phyloP scores from a whole-genome alignment of 1,140 invertebrate genomes.

The Drosophila ananassae region DNA sequence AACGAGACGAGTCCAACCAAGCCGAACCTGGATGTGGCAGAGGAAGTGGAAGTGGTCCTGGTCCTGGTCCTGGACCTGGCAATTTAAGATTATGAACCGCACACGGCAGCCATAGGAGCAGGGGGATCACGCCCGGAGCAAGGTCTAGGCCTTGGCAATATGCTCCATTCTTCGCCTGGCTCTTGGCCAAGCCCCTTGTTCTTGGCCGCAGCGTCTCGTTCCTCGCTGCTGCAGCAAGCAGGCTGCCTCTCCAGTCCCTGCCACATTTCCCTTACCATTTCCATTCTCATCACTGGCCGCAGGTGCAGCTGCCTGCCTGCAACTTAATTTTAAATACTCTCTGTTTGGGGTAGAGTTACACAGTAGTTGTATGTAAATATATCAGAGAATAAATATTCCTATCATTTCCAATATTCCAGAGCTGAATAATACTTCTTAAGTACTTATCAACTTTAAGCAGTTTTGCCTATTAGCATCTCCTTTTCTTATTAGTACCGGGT shows the following conservation, averaged over 20 bases:
- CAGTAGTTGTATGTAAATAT: too few relatives aligned
- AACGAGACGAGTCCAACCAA: slow-evolving; percentile 11
- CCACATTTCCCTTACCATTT: not conserved
- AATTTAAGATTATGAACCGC: slow-evolving; percentile 81
- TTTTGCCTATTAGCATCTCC: too few relatives aligned
- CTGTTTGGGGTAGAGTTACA: not conserved
- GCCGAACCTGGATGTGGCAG: slow-evolving; percentile 6
- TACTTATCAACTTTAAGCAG: too few relatives aligned
- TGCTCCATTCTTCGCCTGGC: slow-evolving; percentile 57
- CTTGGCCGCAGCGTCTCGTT: not conserved
- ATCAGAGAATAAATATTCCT: too few relatives aligned
- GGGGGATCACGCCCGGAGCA: slow-evolving; percentile 25
- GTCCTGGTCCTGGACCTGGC: slow-evolving; percentile 37
- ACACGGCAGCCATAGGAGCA: slow-evolving; percentile 45
- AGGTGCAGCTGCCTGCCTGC: not conserved
- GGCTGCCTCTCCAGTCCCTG: not conserved
- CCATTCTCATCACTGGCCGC: not conserved
- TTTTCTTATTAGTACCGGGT: too few relatives aligned
- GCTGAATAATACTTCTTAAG: too few relatives aligned
- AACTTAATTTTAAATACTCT: not conserved
- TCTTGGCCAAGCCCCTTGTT: slow-evolving; percentile 48
- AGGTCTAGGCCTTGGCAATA: slow-evolving; percentile 70
- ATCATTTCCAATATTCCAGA: too few relatives aligned
- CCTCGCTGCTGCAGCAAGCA: not conserved
- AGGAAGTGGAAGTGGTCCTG: not conserved